Percentiles rank a stretch among this genome's conserved stretches.
These are phyloP conservation scores for Onychostruthus taczanowskii DNA, from an alignment of 2,113 vertebrate species.

Conservation along the genomic window DNA sequence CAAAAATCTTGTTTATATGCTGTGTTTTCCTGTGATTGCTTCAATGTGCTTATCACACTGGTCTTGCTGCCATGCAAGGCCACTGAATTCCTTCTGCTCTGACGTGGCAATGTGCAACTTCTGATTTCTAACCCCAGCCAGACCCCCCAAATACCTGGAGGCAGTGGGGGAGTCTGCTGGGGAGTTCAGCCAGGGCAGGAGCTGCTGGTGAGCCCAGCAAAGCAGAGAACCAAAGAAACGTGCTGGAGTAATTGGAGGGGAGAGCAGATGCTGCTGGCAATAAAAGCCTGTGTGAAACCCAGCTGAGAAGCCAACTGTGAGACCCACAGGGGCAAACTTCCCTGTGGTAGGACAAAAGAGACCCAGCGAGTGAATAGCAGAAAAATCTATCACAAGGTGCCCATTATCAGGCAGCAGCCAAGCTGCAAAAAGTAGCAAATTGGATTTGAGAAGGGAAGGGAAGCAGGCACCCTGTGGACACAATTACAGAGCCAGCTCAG, in stretches of 20 bases:
- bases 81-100: not conserved
- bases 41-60: not conserved
- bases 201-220: not conserved
- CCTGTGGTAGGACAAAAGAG: conserved; percentile 38
- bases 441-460: not conserved
- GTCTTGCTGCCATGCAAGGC: not conserved
- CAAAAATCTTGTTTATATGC: not conserved
- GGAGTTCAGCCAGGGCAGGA: not conserved
- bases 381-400: conserved; percentile 22
- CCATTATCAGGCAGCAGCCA: conserved; percentile 4
- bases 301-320: conserved; percentile 47
- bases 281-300: not conserved
- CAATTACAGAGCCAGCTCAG: conserved; percentile 14
- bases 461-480: not conserved
- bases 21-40: not conserved
- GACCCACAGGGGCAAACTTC: conserved; percentile 34
- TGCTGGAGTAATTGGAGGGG: conserved; percentile 35
- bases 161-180: not conserved
- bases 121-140: not conserved
- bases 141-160: not conserved
- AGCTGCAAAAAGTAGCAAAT: not conserved
- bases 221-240: not conserved
- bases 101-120: not conserved
- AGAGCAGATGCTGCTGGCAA: conserved; percentile 41
- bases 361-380: not conserved